Base-by-base conservation (phyloP, 64 coral and sea anemone genomes). In the Montipora foliosa region DNA sequence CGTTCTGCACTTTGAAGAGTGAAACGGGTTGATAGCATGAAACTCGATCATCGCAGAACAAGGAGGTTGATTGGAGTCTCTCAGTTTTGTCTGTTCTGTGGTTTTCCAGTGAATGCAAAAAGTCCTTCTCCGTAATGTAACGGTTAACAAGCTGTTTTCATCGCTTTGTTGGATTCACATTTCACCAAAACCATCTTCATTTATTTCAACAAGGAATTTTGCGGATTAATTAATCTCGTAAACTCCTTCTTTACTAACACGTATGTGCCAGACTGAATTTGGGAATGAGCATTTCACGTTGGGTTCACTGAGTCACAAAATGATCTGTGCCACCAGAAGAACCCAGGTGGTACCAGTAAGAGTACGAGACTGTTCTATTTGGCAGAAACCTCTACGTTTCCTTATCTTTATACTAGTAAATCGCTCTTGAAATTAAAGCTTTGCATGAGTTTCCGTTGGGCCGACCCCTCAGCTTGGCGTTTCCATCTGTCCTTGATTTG, bases 161-260 rank as follows among this genome's bases (percentile, higher is more conserved):
- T 82, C 59, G 64, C 58, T 44, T 64, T 82, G 55, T 82, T 57
- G 80, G 57, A n/a, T 20, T 50, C 45, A 86, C 11, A 86, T 84
- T 60, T 14, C 24, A 20, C 13, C 61, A 24, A 16, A 29, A 44
- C 15, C 46, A 22, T 86, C 46, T 70, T 71, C 61, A 64, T 50
- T 72, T 66, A 11, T 68, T 49, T 47, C 67, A 21, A 17, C 44
- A 86, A 86, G 17, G 64, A 86, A 19, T 50, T 83, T 71, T 49
- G 47, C 46, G 15, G 82, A 71, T 86, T 86, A 86, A 86, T 86
- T 86, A 86, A 86, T 86, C 82, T 49, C 68, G 82, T 86, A 86
- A 86, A 86, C 64, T 71, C 16, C 37, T 86, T 86, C 82, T 78
- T 45, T 78, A 16, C 20, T 71, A 66, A 86, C 82, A 86, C 82